Conservation (phyloP, 2,888 invertebrate genomes). For the Rhopalosiphum nymphaeae region DNA sequence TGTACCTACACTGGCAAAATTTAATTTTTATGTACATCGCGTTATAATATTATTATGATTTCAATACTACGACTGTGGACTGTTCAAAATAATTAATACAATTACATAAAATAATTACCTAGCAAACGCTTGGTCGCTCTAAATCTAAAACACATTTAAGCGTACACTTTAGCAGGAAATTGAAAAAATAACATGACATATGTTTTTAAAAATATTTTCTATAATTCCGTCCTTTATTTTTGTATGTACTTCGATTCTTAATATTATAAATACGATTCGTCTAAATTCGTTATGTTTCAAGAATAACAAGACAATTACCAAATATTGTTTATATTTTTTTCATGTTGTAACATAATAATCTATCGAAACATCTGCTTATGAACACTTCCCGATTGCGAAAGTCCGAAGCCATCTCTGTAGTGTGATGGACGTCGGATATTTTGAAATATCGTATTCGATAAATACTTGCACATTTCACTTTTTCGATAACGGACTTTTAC, state of each 20-base stretch:
- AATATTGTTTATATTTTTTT: background rate
- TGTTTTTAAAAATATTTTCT: background rate
- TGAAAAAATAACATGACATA: background rate
- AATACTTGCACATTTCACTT: background rate
- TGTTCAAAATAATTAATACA: background rate
- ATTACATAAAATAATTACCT: background rate
- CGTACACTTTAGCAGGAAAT: background rate
- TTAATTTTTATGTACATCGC: background rate
- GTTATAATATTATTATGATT: background rate
- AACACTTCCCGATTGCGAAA: background rate
- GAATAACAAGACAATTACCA: background rate
- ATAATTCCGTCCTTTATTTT: background rate
- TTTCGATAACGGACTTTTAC: background rate
- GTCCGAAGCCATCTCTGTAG: background rate
- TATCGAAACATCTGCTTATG: background rate
- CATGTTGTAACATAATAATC: background rate
- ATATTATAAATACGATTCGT: background rate
- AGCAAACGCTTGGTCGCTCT: background rate
- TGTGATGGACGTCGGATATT: background rate
- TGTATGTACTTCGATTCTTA: background rate
- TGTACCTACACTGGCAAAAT: background rate
- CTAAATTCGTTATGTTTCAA: background rate
- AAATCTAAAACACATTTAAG: background rate
- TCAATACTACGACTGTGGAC: background rate
- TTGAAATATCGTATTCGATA: background rate